A percentile compares a stretch with the other conserved stretches of the same genome.
phyloP scores from a whole-genome alignment of 2,113 vertebrate genomes.

The human region DNA sequence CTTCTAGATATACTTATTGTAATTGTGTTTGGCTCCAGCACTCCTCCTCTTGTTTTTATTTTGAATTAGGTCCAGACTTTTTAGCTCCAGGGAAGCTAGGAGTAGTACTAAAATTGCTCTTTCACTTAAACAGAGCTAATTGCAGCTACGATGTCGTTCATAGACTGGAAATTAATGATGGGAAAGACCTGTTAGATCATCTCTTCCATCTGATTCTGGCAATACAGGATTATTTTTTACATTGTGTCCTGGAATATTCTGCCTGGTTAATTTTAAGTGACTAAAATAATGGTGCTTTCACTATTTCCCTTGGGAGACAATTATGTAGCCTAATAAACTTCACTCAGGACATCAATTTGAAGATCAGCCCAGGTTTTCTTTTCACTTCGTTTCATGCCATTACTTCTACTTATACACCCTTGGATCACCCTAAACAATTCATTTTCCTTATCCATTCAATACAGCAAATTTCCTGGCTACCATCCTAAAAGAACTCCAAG shows the following conservation, averaged over 20 bases:
- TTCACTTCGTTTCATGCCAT: constrained; percentile 13
- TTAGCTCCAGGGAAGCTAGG: constrained; percentile 58
- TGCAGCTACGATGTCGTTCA: constrained; percentile 53
- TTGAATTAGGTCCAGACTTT: constrained; percentile 65
- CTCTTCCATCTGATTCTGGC: constrained; percentile 41
- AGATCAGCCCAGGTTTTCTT: constrained; percentile 27
- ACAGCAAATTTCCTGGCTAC: neutral
- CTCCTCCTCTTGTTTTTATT: constrained; percentile 21
- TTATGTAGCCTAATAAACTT: constrained; percentile 7
- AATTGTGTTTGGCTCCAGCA: constrained; percentile 38
- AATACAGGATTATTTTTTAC: constrained; percentile 58
- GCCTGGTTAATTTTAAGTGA: constrained; percentile 55
- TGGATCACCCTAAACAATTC: constrained; percentile 26
- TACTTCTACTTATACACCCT: neutral
- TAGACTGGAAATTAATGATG: constrained; percentile 53
- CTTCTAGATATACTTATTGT: constrained; percentile 48
- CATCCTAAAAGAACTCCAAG: neutral
- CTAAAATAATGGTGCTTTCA: constrained; percentile 56
- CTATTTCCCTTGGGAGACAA: constrained; percentile 22
- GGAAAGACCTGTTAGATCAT: constrained; percentile 60
- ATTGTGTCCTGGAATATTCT: constrained; percentile 18
- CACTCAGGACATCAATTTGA: neutral
- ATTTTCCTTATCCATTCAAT: neutral
- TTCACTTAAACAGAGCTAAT: constrained; percentile 70
- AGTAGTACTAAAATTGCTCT: constrained; percentile 55